Evolutionary conservation across 2,888 invertebrate genomes (phyloP), one percentile per base, ranked within the genome.

Genomic region (Scaptomyza reducta): DNA sequence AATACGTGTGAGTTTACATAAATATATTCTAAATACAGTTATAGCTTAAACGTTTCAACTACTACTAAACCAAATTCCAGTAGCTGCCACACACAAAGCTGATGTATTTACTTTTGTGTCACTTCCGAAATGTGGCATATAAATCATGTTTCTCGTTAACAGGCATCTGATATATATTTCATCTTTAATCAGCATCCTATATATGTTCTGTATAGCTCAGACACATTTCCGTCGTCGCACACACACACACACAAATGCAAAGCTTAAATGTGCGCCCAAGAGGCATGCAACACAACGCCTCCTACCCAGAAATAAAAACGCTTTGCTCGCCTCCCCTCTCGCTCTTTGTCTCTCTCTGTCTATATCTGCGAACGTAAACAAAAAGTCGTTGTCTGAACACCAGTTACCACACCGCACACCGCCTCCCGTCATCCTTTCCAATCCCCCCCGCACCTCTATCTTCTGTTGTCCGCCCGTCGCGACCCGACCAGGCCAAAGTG

Each of bases 101-200:
- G n/a, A 35, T 22, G 22, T 33, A 22, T 33, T 25, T 25, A 25
- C 7, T 49, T 40, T 33, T 51, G 7, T 10, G 25, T n/a, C 27
- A 31, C 50, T 35, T 49, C 18, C 35, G 64, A n/a, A 14, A 14
- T 29, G 49, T 1, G 6, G n/a, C 41, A 35, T 10, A 54, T 41
- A 58, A 70, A 68, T 63, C 62, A 58, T 40, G 25, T 18, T 35
- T 27, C 55, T 33, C 53, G 67, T 57, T 57, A 49, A 61, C 40
- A 44, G 42, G 33, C 58, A 18, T 54, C 55, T 63, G 42, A 60
- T 60, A 62, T 38, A 41, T 60, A 54, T 74, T 27, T 40, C 41
- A 18, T 57, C 53, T 63, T 46, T 64, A 67, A 72, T 79, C 77
- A 59, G 71, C 7, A 59, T 27, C 18, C 60, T 40, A 60, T 60